These are phyloP conservation scores for Stenopsyche tienmushanensis DNA, from an alignment of 1,140 invertebrate species.

Conservation along the genomic window DNA sequence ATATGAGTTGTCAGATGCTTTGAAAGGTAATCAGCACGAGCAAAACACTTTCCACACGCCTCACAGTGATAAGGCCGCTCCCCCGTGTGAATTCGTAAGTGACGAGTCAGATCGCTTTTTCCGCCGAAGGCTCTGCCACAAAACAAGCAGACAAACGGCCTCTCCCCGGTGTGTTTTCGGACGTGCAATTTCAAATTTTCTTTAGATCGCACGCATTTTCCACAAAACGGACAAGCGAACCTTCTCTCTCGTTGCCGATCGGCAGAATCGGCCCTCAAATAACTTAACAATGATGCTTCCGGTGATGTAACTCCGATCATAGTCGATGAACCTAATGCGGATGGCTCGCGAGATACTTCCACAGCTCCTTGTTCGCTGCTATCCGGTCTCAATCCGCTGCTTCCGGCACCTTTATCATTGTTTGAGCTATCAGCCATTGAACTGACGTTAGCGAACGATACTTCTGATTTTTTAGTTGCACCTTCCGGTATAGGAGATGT, in stretches of 20 bases:
- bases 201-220: conserved; percentile 84
- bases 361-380: conserved; percentile 33
- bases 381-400: conserved; percentile 42
- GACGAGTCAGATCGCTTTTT: conserved; percentile 82
- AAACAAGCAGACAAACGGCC: conserved; percentile 84
- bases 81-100: conserved; percentile 83
- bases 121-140: conserved; percentile 84
- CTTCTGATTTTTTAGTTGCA: conserved; percentile 26
- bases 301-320: conserved; percentile 52
- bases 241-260: conserved; percentile 66
- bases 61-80: conserved; percentile 87
- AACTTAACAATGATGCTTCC: conserved; percentile 64
- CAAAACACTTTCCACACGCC: conserved; percentile 88
- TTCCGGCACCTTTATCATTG: conserved; percentile 49
- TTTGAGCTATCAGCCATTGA: conserved; percentile 55
- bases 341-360: conserved; percentile 40
- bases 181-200: conserved; percentile 87
- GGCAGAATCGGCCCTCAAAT: conserved; percentile 62
- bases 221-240: conserved; percentile 85
- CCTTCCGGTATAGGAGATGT: conserved; percentile 42
- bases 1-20: conserved; percentile 89
- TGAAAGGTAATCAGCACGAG: conserved; percentile 84
- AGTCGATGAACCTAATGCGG: not conserved
- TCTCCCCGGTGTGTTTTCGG: conserved; percentile 83
- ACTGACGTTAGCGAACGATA: conserved; percentile 54